A percentile compares a stretch with the other conserved stretches of the same genome.
Evolutionary conservation across 2,888 invertebrate species (phyloP).

Genomic region (Plagiodera versicolora): DNA sequence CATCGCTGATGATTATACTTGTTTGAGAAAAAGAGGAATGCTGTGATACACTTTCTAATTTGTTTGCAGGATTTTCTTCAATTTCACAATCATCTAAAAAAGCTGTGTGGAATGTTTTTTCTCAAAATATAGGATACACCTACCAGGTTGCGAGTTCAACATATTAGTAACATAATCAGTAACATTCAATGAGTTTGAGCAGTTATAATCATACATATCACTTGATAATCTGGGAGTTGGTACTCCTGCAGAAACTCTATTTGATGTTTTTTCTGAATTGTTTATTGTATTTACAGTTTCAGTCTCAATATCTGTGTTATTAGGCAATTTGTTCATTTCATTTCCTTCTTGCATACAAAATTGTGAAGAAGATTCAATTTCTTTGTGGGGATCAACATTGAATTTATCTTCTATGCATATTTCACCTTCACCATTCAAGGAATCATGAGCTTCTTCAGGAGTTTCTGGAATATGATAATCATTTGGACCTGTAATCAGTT

Average conservation of each 20-base stretch:
- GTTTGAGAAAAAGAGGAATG: constrained; percentile 32
- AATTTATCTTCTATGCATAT: background rate
- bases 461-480: background rate
- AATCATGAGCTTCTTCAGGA: background rate
- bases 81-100: constrained; percentile 17
- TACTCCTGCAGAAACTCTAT: background rate
- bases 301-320: background rate
- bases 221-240: constrained; percentile 10
- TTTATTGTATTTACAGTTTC: background rate
- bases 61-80: constrained; percentile 7
- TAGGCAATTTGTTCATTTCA: too few species aligned
- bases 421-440: background rate
- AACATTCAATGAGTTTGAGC: constrained; percentile 34
- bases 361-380: background rate
- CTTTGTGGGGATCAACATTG: background rate
- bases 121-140: background rate
- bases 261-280: constrained; percentile 1
- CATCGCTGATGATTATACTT: constrained; percentile 57
- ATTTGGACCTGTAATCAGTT: background rate
- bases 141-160: constrained; percentile 26
- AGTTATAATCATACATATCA: constrained; percentile 16
- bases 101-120: background rate
- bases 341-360: too few species aligned
- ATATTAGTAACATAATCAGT: constrained; percentile 39
- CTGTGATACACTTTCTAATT: constrained; percentile 20